Percentiles rank a stretch among this genome's conserved stretches.
Evolutionary conservation across 2,888 invertebrate genomes (phyloP).

Genomic region (Drosophila pseudotalamancana): DNA sequence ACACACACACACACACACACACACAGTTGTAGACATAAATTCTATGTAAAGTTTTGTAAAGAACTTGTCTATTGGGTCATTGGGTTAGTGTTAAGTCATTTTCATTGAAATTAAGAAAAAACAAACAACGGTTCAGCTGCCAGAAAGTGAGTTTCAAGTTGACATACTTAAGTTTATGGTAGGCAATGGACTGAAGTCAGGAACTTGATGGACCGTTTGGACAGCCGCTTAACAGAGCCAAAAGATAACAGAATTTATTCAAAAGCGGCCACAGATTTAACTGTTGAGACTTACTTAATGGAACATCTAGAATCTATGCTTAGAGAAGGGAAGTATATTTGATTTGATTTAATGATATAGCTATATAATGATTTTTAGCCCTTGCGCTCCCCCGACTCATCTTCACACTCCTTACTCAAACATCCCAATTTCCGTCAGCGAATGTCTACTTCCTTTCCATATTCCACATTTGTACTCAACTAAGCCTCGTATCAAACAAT

Average conservation of each 20-base stretch:
- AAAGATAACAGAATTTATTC: neutral
- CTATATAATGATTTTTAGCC: too few species aligned
- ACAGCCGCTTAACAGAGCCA: neutral
- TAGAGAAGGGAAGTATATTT: too few species aligned
- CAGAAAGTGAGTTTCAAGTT: constrained; percentile 52
- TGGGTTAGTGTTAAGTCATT: constrained; percentile 80
- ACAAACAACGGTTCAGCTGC: constrained; percentile 11
- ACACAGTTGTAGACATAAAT: constrained; percentile 4
- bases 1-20: constrained; percentile 17
- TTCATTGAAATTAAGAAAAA: constrained; percentile 68
- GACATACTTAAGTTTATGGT: constrained; percentile 35
- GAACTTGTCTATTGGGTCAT: constrained; percentile 78
- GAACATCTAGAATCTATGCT: too few species aligned
- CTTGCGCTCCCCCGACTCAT: too few species aligned
- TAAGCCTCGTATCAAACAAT: constrained; percentile 53
- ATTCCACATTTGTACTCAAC: constrained; percentile 42
- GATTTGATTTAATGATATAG: too few species aligned
- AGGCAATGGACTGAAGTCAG: constrained; percentile 22
- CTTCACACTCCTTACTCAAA: neutral
- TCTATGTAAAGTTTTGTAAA: constrained; percentile 58
- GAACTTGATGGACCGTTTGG: constrained; percentile 17
- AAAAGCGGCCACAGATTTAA: neutral
- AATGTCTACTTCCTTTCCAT: constrained; percentile 7
- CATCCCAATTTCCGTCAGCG: neutral
- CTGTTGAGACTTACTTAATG: too few species aligned